These are phyloP conservation scores for Calidris pugnax DNA, from an alignment of 2,113 vertebrate genomes.

Conservation along the genomic window DNA sequence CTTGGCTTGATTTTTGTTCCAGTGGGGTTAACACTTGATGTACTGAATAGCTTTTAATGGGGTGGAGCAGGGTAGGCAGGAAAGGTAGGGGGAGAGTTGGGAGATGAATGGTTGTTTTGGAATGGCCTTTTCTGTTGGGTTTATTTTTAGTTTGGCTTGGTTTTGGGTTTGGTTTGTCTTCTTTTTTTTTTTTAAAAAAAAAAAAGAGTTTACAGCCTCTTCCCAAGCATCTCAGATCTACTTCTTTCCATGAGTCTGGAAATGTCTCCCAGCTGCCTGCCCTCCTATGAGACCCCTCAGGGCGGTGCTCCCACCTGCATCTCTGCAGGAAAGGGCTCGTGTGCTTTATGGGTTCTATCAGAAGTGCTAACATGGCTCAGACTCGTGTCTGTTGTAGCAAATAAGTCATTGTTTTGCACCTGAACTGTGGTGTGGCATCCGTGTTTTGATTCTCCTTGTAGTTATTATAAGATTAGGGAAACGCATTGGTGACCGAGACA, in stretches of 20 bases:
- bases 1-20: background rate
- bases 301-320: background rate
- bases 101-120: background rate
- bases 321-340: background rate
- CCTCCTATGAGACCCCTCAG: background rate
- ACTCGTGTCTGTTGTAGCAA: background rate
- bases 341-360: rapidly evolving
- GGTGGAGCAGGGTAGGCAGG: background rate
- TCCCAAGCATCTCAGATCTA: background rate
- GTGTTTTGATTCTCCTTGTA: background rate
- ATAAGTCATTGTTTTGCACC: background rate
- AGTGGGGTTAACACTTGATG: background rate
- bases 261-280: background rate
- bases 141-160: background rate
- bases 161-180: background rate
- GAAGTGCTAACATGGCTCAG: background rate
- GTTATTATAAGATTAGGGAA: background rate
- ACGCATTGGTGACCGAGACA: background rate
- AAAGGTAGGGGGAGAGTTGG: background rate
- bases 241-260: background rate
- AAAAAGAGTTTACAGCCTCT: background rate
- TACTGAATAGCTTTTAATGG: background rate
- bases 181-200: too few species aligned
- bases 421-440: background rate
- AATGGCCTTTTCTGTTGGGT: background rate